phyloP scores from a whole-genome alignment of 2,888 invertebrate species.

The Phytoseiulus persimilis region DNA sequence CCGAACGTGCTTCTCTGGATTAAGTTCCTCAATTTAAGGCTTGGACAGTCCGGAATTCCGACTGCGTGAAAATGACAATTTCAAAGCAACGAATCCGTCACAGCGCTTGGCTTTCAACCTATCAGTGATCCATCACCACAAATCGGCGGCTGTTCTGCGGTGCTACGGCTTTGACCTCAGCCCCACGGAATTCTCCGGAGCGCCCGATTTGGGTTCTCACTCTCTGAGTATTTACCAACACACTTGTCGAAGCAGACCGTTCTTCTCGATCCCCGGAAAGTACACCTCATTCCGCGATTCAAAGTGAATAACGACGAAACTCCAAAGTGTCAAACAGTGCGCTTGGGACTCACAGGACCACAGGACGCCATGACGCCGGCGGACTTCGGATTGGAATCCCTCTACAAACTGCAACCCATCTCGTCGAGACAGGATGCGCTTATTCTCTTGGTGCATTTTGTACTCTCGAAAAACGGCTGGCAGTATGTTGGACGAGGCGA shows the following conservation, averaged over 20 bases:
- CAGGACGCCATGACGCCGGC: background rate
- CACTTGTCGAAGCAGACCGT: background rate
- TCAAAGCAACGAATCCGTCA: too few species aligned
- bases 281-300: background rate
- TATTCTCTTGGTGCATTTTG: slow-evolving; percentile 11
- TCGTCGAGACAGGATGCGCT: slow-evolving; percentile 1
- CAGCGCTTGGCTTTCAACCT: too few species aligned
- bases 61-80: too few species aligned
- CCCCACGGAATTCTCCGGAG: too few species aligned
- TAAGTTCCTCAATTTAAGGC: too few species aligned
- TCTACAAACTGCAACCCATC: slow-evolving; percentile 27
- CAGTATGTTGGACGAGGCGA: slow-evolving; percentile 20
- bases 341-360: background rate
- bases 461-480: slow-evolving; percentile 20
- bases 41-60: too few species aligned
- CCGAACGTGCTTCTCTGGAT: too few species aligned
- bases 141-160: too few species aligned
- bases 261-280: background rate
- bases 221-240: background rate
- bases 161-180: too few species aligned
- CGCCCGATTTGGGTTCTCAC: too few species aligned
- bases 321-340: background rate
- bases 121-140: too few species aligned
- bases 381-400: slow-evolving; percentile 26
- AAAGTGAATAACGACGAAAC: background rate